These are phyloP conservation scores for Sebastes vulpes DNA, from an alignment of 2,797 vertebrate species.

Conservation along the genomic window DNA sequence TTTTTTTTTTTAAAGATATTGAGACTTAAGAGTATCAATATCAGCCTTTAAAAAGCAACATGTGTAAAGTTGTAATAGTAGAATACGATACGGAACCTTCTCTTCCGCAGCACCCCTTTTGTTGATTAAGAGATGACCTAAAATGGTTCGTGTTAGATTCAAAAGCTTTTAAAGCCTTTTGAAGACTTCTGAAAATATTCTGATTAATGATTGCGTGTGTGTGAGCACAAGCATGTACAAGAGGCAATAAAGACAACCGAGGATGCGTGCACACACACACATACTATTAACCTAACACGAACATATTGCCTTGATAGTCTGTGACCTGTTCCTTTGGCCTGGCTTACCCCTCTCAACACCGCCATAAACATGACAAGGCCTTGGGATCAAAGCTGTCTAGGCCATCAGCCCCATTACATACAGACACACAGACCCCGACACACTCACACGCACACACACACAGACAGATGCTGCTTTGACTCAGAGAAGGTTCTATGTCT, in stretches of 20 bases:
- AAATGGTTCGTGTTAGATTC: background rate
- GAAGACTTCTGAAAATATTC: slow-evolving; percentile 23
- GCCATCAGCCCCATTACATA: slow-evolving; percentile 48
- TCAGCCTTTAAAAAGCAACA: background rate
- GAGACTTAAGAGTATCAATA: background rate
- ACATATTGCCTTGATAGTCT: slow-evolving; percentile 71
- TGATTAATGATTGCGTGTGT: slow-evolving; percentile 36
- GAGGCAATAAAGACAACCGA: slow-evolving; percentile 41
- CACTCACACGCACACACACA: slow-evolving; percentile 8
- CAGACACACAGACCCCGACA: slow-evolving; percentile 11
- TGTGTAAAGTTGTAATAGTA: background rate
- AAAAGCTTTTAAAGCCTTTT: slow-evolving; percentile 30
- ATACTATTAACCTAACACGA: slow-evolving; percentile 44
- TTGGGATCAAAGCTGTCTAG: slow-evolving; percentile 82
- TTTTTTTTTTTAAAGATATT: background rate
- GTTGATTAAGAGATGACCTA: background rate
- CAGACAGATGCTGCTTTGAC: slow-evolving; percentile 45
- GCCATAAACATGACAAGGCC: slow-evolving; percentile 88
- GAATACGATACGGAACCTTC: background rate
- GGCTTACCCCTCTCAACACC: slow-evolving; percentile 87
- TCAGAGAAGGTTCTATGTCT: slow-evolving; percentile 59
- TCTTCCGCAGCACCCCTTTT: background rate
- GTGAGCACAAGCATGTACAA: slow-evolving; percentile 41
- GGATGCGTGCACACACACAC: slow-evolving; percentile 20
- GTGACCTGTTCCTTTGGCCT: slow-evolving; percentile 79